These are phyloP conservation scores for Ctenoplectra terminalis DNA, from an alignment of 1,140 invertebrate species.

Conservation along the genomic window DNA sequence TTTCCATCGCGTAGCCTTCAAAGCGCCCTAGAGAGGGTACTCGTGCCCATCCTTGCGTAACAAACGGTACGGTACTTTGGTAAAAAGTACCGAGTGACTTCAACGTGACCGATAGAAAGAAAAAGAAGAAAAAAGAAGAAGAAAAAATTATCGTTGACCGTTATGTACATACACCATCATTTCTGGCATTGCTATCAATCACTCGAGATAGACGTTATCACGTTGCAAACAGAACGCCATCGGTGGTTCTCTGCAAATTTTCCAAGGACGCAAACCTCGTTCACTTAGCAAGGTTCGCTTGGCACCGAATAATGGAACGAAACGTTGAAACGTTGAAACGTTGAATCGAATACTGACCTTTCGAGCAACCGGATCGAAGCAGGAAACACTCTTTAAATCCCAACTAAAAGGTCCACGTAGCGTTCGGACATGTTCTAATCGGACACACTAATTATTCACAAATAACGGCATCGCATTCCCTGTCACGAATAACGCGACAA, in stretches of 20 bases:
- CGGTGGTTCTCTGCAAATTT: not conserved
- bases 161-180: not conserved
- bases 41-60: conserved; percentile 19
- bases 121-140: too few species aligned
- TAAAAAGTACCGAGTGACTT: not conserved
- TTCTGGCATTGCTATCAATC: conserved; percentile 5
- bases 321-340: too few species aligned
- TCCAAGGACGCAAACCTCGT: not conserved
- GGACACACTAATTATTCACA: not conserved
- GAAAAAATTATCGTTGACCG: too few species aligned
- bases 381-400: not conserved
- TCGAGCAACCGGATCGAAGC: not conserved
- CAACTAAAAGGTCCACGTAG: not conserved
- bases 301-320: too few species aligned
- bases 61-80: not conserved
- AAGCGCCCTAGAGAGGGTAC: not conserved
- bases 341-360: conserved; percentile 39
- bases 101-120: not conserved
- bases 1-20: conserved; percentile 7
- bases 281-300: not conserved
- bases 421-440: not conserved
- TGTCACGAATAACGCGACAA: not conserved
- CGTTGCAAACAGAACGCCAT: conserved; percentile 6
- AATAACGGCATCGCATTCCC: not conserved
- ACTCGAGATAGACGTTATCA: conserved; percentile 10